Evolutionary conservation across 53 echinoderm and acorn worm genomes (phyloP).

Genomic region (Pentamera pediparva): DNA sequence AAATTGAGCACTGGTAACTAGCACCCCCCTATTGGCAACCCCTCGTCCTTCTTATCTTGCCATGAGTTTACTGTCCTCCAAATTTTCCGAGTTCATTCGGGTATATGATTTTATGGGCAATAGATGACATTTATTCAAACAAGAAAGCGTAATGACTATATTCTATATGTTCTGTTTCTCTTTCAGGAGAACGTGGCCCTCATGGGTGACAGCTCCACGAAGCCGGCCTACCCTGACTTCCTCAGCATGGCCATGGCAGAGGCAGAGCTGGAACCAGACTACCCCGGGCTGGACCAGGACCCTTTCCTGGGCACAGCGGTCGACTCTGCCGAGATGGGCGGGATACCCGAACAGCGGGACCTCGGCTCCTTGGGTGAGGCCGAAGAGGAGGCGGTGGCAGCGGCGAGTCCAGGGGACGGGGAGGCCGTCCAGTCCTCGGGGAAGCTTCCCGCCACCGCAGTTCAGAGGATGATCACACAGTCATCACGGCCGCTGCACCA

Average conservation of each 20-base stretch:
- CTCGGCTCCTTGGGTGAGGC: not conserved
- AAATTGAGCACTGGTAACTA: too few species aligned
- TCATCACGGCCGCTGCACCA: slow-evolving; percentile 14
- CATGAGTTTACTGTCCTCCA: too few species aligned
- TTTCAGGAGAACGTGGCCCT: not conserved
- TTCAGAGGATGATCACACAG: slow-evolving; percentile 12
- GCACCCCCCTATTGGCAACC: too few species aligned
- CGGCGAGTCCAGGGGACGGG: not conserved
- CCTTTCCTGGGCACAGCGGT: not conserved
- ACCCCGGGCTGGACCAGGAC: slow-evolving; percentile 18
- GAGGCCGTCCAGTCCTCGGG: not conserved
- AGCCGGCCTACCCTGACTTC: slow-evolving; percentile 20
- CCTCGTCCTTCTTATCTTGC: too few species aligned
- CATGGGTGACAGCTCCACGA: not conserved
- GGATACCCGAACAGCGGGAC: slow-evolving; percentile 7
- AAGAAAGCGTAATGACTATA: too few species aligned
- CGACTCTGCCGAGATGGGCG: slow-evolving; percentile 8
- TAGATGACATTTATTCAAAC: too few species aligned
- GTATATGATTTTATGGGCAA: too few species aligned
- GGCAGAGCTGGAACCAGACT: slow-evolving; percentile 31
- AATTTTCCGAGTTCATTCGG: too few species aligned
- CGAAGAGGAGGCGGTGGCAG: not conserved
- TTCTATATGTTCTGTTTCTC: too few species aligned
- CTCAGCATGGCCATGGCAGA: slow-evolving; percentile 41
- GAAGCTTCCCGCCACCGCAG: slow-evolving; percentile 1